Evolutionary conservation across 2,797 vertebrate genomes (phyloP), one percentile per base, ranked within the genome.

Genomic region (Lycodopsis pacificus): DNA sequence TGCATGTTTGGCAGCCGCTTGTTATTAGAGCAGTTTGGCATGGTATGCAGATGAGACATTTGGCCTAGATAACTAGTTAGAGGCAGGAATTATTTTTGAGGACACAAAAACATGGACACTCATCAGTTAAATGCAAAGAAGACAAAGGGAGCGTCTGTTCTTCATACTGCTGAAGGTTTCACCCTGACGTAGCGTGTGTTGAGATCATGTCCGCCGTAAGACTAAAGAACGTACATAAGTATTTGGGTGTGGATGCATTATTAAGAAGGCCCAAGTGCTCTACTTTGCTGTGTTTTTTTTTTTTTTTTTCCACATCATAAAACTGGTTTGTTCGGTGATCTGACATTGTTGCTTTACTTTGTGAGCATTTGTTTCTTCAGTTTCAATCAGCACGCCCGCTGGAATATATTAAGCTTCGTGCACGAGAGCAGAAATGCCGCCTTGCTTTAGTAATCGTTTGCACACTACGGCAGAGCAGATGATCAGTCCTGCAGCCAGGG

Each of bases 31-130:
- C 84, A 25, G 63, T 79, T 86, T 91, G 87, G 77, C 68, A 51
- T 15, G 10, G 42, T 69, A 80, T 85, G 85, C 82, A 88, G 72
- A 92, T 88, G 80, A 85, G 67, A 78, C n/a, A 70, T 78, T 0
- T 87, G 91, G 86, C 93, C 91, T 80, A 88, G 48, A 89, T 91
- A 81, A 65, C 83, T 17, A 20, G 64, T 73, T 62, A 42, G 66
- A 88, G 69, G 66, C 56, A 13, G 63, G 20, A 46, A 83, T 88
- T 90, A 82, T 74, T 78, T 59, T 66, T 74, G 58, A 67, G 68
- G 51, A n/a, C 73, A 61, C 53, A 38, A 30, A 59, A 49, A 38
- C 27, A 38, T 12, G 4, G 25, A 70, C 19, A 17, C 70, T 65
- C 17, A 2, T 65, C 17, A 3, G 57, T 72, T 57, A 38, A 46